Evolutionary conservation across 2,797 vertebrate species (phyloP).

Genomic region (Siniperca scherzeri): DNA sequence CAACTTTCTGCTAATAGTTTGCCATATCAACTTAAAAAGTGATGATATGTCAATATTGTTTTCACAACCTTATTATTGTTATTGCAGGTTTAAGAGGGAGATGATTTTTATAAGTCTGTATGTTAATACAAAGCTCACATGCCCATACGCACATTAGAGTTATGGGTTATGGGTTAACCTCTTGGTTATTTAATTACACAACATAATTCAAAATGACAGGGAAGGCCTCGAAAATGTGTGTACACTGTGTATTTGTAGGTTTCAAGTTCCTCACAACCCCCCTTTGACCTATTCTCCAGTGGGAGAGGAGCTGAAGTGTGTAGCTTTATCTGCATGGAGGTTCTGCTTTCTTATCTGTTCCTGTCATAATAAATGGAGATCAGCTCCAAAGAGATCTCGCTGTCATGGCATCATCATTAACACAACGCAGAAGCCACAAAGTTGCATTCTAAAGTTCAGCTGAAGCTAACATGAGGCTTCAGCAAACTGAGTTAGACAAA

Average conservation of each 20-base stretch:
- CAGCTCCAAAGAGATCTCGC: neutral
- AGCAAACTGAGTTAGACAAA: neutral
- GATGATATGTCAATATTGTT: neutral
- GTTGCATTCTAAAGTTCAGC: neutral
- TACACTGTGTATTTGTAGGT: neutral
- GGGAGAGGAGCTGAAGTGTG: neutral
- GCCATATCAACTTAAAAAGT: neutral
- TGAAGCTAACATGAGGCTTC: too few relatives aligned
- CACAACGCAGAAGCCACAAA: too few relatives aligned
- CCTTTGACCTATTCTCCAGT: too few relatives aligned
- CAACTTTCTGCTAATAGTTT: neutral
- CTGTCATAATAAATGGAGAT: neutral
- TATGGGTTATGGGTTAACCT: neutral
- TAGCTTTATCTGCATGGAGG: neutral
- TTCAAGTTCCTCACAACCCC: too few relatives aligned
- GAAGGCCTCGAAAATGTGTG: neutral
- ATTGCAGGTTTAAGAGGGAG: neutral
- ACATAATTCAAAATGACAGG: neutral
- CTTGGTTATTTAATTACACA: neutral
- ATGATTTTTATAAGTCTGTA: neutral
- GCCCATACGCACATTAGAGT: neutral
- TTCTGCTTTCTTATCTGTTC: neutral
- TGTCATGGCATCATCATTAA: neutral
- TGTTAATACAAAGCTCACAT: neutral
- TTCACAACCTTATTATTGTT: too few relatives aligned